Base-by-base conservation (phyloP, 2,113 vertebrate species). In the Pterocles orientalis region DNA sequence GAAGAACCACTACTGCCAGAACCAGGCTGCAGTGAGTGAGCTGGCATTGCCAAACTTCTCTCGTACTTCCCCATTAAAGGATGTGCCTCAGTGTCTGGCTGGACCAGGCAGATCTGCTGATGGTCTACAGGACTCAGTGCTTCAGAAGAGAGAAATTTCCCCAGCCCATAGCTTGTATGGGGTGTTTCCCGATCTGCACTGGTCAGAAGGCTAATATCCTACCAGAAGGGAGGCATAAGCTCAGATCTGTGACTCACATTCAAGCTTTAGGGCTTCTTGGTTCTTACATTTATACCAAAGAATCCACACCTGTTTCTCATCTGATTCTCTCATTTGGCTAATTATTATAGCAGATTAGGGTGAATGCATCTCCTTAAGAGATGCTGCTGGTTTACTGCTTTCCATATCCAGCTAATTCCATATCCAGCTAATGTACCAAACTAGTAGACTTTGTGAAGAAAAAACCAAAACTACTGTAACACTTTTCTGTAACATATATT, bases 51-150 rank as follows among this genome's bases (percentile, higher is more conserved):
- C 11, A 14, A 82, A 53, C 16, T 8, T 39, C 13, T 9, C 1
- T 60, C 62, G 68, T 33, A 16, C 19, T 33, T 60, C 69, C 25
- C 12, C 6, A 0, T 20, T 57, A 48, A 60, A 50, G n/a, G 34
- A 36, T 48, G 34, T 18, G 33, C n/a, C 39, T 76, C 43, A 15
- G 10, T 18, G 24, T 64, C 45, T 65, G 76, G 31, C 8, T 25
- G 21, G 53, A 41, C 31, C 12, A 41, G 48, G 2, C 2, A 50
- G 23, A 79, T 31, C 28, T 72, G 10, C 45, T 72, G 33, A 24
- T 39, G 25, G 34, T 21, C 45, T 80, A 33, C 17, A n/a, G 33
- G 43, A 10, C 18, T 70, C 36, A 0, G 0, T 43, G 26, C 1
- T 73, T 79, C 71, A 70, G 72, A 79, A 80, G 18, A 68, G 8